Evolutionary conservation across 1,140 invertebrate genomes (phyloP).

Genomic region (Aphidius ervi): DNA sequence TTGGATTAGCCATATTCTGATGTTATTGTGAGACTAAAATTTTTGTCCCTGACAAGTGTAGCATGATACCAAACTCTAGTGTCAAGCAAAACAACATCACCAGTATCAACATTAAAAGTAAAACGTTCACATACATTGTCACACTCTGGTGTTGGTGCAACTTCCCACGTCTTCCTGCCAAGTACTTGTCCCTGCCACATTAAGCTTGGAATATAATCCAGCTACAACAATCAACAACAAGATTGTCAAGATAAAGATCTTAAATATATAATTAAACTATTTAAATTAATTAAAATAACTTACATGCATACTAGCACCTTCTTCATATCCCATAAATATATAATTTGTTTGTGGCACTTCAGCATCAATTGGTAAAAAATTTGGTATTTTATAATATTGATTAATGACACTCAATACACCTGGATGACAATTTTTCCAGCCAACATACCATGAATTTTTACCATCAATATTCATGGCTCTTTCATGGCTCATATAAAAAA

Average conservation of each 20-base stretch:
- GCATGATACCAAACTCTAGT: conserved; percentile 92
- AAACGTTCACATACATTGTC: conserved; percentile 70
- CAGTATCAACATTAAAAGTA: conserved; percentile 74
- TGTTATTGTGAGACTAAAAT: conserved; percentile 85
- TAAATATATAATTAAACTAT: conserved; percentile 26
- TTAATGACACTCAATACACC: conserved; percentile 70
- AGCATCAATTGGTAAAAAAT: conserved; percentile 85
- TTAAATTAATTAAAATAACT: conserved; percentile 33
- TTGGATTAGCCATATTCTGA: conserved; percentile 71
- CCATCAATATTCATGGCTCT: conserved; percentile 61
- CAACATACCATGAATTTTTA: conserved; percentile 81
- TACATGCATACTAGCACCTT: conserved; percentile 91
- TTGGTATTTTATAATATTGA: conserved; percentile 74
- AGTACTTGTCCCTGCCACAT: conserved; percentile 93
- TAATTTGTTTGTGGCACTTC: conserved; percentile 87
- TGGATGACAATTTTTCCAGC: conserved; percentile 88
- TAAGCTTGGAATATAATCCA: conserved; percentile 85
- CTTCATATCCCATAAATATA: conserved; percentile 89
- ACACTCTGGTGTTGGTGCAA: conserved; percentile 87
- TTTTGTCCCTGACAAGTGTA: conserved; percentile 75
- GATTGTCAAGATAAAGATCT: conserved; percentile 29
- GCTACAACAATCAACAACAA: conserved; percentile 53
- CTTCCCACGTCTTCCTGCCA: conserved; percentile 80
- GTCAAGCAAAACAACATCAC: conserved; percentile 83
- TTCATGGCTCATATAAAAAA: conserved; percentile 70